Evolutionary conservation across 2,888 invertebrate species (phyloP).

Genomic region (Petrolisthes manimaculis): DNA sequence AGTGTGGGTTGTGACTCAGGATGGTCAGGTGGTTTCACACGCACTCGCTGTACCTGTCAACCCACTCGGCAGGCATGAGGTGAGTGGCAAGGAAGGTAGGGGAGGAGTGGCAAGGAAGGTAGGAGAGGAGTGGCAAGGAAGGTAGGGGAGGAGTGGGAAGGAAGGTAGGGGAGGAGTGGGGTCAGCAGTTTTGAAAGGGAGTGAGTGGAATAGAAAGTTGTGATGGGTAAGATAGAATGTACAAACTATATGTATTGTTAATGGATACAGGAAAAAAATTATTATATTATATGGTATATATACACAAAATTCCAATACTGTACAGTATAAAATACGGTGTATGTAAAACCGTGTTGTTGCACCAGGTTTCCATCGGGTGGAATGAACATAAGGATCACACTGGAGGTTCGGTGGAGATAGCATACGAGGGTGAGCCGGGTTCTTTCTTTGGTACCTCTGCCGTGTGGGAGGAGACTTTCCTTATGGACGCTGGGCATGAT

Average conservation of each 20-base stretch:
- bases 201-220: neutral
- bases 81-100: slow-evolving; percentile 66
- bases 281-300: too few relatives aligned
- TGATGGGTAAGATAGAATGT: neutral
- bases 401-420: slow-evolving; percentile 73
- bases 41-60: slow-evolving; percentile 73
- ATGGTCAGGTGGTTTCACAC: slow-evolving; percentile 73
- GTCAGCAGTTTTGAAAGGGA: neutral
- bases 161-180: neutral
- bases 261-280: too few relatives aligned
- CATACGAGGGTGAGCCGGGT: slow-evolving; percentile 72
- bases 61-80: slow-evolving; percentile 72
- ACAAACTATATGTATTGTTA: neutral
- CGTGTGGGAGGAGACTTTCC: slow-evolving; percentile 68
- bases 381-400: slow-evolving; percentile 75
- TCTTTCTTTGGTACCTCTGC: slow-evolving; percentile 73
- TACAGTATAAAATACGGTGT: neutral
- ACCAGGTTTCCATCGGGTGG: slow-evolving; percentile 71
- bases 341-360: neutral
- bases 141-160: neutral
- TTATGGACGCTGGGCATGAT: slow-evolving; percentile 69
- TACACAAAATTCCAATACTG: neutral
- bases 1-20: slow-evolving; percentile 71
- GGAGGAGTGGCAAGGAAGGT: neutral
- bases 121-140: slow-evolving; percentile 52